Evolutionary conservation across 2,888 invertebrate genomes (phyloP).

Genomic region (Drosophila koepferae): DNA sequence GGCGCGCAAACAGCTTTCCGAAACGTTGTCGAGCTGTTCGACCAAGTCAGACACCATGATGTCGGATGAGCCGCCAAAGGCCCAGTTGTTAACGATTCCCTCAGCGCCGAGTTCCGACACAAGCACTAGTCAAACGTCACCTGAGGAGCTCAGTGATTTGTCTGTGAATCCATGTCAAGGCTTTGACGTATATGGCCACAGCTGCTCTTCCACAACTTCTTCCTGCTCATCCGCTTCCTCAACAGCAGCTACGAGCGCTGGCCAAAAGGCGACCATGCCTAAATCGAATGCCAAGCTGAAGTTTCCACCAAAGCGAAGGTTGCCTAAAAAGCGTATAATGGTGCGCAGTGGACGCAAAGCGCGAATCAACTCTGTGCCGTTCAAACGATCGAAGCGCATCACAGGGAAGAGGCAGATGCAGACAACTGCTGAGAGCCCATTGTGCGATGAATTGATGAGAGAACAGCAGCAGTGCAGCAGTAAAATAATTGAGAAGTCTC

Average conservation of each 20-base stretch:
- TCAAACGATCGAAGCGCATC: slow-evolving; percentile 19
- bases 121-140: slow-evolving; percentile 19
- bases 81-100: neutral
- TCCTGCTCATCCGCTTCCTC: neutral
- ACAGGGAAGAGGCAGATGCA: neutral
- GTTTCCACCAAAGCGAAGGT: slow-evolving; percentile 46
- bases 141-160: slow-evolving; percentile 58
- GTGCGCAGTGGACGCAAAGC: slow-evolving; percentile 34
- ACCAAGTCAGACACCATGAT: neutral
- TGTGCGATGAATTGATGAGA: neutral
- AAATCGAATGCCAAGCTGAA: neutral
- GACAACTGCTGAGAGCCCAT: neutral
- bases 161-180: slow-evolving; percentile 60
- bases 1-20: slow-evolving; percentile 67
- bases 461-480: neutral
- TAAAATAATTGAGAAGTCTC: neutral
- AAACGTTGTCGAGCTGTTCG: slow-evolving; percentile 23
- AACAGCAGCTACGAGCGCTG: neutral
- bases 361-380: slow-evolving; percentile 26
- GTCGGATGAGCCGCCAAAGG: neutral
- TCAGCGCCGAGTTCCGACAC: neutral
- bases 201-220: slow-evolving; percentile 24
- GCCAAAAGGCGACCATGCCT: neutral
- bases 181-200: slow-evolving; percentile 48
- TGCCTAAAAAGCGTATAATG: slow-evolving; percentile 1